Conservation (phyloP, 2,888 invertebrate species). For the Erannis defoliaria region DNA sequence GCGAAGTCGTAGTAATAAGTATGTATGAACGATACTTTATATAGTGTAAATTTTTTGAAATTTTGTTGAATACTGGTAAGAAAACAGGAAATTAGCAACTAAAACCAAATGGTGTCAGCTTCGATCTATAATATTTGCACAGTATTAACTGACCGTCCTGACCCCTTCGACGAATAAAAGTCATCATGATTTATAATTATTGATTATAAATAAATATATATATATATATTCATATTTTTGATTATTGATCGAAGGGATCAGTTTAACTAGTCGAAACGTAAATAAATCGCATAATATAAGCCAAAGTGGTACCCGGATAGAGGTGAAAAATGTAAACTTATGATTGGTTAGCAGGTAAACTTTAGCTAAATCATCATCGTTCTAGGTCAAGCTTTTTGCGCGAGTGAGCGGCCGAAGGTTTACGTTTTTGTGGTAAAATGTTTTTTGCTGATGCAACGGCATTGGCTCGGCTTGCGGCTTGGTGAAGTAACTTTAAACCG, state of each 20-base stretch:
- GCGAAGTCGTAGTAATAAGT: too few relatives aligned
- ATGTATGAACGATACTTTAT: too few relatives aligned
- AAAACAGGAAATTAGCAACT: too few relatives aligned
- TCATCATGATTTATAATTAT: too few relatives aligned
- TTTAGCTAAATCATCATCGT: constrained; percentile 51
- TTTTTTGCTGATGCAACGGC: constrained; percentile 46
- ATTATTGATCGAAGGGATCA: too few relatives aligned
- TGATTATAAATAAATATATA: too few relatives aligned
- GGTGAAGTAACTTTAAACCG: constrained; percentile 24
- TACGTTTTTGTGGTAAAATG: constrained; percentile 49
- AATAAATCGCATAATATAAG: neutral
- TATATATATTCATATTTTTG: too few relatives aligned
- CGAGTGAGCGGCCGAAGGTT: constrained; percentile 65
- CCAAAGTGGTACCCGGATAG: constrained; percentile 8
- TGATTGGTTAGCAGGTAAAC: constrained; percentile 36
- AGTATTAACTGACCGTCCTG: too few relatives aligned
- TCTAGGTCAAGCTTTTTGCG: constrained; percentile 65
- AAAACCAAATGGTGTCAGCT: neutral
- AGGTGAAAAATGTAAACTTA: neutral
- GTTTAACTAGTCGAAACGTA: neutral
- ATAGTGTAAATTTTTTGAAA: too few relatives aligned
- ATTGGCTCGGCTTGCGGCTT: constrained; percentile 28
- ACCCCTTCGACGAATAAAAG: too few relatives aligned
- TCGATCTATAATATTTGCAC: too few relatives aligned
- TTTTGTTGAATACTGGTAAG: too few relatives aligned